These are phyloP conservation scores for Holothuria glaberrima DNA, from an alignment of 35 echinoderm and acorn worm genomes.

Conservation along the genomic window DNA sequence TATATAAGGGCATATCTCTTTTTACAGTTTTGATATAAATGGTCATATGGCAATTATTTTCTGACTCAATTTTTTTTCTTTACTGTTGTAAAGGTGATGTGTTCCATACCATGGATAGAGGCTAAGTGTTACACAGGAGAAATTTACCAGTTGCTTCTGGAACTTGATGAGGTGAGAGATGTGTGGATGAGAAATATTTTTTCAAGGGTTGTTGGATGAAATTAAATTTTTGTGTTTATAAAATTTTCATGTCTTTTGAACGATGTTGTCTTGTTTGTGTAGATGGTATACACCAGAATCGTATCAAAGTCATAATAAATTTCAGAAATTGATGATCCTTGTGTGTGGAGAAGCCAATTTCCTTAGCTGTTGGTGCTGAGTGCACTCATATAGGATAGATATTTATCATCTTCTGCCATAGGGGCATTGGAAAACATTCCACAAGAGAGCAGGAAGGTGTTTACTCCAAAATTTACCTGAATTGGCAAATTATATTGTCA, in stretches of 20 bases:
- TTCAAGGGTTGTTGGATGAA: neutral
- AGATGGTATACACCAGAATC: too few relatives aligned
- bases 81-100: conserved; percentile 72
- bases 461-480: too few relatives aligned
- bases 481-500: too few relatives aligned
- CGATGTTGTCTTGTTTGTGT: too few relatives aligned
- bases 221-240: neutral
- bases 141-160: conserved; percentile 77
- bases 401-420: too few relatives aligned
- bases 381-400: too few relatives aligned
- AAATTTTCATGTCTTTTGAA: neutral
- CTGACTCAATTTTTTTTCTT: neutral
- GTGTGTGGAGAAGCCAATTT: too few relatives aligned
- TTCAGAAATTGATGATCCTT: too few relatives aligned
- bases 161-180: conserved; percentile 67
- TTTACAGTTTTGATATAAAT: neutral
- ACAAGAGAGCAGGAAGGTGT: too few relatives aligned
- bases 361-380: too few relatives aligned
- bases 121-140: conserved; percentile 81
- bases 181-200: neutral
- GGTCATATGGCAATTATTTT: neutral
- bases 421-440: too few relatives aligned
- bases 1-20: neutral
- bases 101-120: conserved; percentile 86
- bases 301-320: too few relatives aligned